Base-by-base conservation (phyloP, 2,113 vertebrate species). In the Istiophorus platypterus region DNA sequence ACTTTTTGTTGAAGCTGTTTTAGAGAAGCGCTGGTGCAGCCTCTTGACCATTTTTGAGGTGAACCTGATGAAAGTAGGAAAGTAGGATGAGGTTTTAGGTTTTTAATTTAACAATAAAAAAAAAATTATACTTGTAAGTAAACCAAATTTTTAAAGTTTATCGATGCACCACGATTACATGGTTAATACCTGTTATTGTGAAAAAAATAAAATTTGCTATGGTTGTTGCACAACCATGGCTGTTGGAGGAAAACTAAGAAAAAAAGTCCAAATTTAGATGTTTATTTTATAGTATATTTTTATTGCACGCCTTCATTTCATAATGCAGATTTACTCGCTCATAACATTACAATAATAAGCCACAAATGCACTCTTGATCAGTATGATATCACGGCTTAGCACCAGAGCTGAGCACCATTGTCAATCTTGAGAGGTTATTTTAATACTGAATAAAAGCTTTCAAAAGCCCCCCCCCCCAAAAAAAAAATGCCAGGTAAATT, bases 371-470 rank as follows among this genome's bases (percentile, higher is more conserved):
- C 65, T 57, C 56, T 51, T 24, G 29, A 74, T 82, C 51, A 15
- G 77, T 54, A 9, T 52, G 15, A 77, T 26, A 76, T 66, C 29
- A 42, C 8, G 11, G 31, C 67, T 72, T 52, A 86, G 76, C 90
- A 88, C 85, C 87, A 74, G 54, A 62, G 69, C 81, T 41, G 42
- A 89, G 85, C 84, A 86, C 85, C 85, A 63, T 27, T 56, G 31
- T 72, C 14, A 58, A 49, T 45, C 52, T 31, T 56, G 14, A 65
- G 26, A n/a, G 18, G n/a, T 56, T 64, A n/a, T 1, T 54, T 52
- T 17, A 41, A 18, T 57, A 66, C 26, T 74, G 51, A 79, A 72
- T 7, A 56, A 63, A 6, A 80, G 63, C 78, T 78, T 66, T 75
- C 4, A 51, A 58, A 57, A 64, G 58, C 51, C 26, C 10, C 6